Conservation (phyloP, 2,888 invertebrate genomes). For the Monochamus alternatus region DNA sequence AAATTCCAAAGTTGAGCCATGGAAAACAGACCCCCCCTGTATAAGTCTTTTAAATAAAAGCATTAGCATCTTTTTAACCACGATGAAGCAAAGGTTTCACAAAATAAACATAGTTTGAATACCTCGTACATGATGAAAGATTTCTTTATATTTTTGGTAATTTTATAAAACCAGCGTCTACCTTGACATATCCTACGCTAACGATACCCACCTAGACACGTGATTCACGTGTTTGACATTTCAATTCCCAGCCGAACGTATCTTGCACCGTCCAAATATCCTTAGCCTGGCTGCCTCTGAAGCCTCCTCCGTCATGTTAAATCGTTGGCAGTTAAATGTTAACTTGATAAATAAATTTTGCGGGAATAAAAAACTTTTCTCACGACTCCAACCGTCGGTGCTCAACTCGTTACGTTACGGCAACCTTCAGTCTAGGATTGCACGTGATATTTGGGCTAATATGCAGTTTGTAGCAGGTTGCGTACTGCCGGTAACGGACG, state of each 20-base stretch:
- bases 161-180: neutral
- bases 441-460: conserved; percentile 11
- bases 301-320: conserved; percentile 18
- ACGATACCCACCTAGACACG: conserved; percentile 6
- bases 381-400: conserved; percentile 22
- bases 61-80: no score
- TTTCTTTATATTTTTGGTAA: neutral
- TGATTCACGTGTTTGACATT: conserved; percentile 33
- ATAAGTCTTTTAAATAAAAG: no score
- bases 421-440: conserved; percentile 18
- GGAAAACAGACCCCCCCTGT: no score
- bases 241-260: neutral
- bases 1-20: no score
- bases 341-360: conserved; percentile 30
- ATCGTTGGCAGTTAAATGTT: conserved; percentile 26
- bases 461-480: conserved; percentile 5
- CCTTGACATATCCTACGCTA: neutral
- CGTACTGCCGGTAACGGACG: neutral
- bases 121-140: no score
- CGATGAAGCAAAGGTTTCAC: no score
- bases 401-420: neutral
- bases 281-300: neutral
- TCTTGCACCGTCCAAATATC: conserved; percentile 26
- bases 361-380: conserved; percentile 8
- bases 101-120: no score